A percentile compares a stretch with the other conserved stretches of the same genome.
phyloP scores from a whole-genome alignment of 1,140 invertebrate species.

The Parapsyche elsis region DNA sequence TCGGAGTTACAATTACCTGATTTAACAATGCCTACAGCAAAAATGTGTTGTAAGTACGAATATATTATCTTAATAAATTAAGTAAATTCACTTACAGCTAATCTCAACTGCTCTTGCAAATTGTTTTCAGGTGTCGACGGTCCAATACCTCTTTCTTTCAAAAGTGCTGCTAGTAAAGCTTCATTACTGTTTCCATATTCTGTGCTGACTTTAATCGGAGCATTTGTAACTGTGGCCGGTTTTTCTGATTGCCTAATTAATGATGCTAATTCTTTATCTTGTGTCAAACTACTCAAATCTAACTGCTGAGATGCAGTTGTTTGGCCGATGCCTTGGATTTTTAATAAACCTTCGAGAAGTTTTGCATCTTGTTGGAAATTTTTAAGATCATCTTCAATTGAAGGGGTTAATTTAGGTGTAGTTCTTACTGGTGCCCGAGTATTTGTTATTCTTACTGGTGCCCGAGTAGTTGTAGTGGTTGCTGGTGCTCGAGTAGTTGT shows the following conservation, averaged over 20 bases:
- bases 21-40: conserved; percentile 65
- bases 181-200: conserved; percentile 72
- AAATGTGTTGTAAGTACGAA: conserved; percentile 16
- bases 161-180: conserved; percentile 72
- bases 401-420: conserved; percentile 56
- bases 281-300: conserved; percentile 60
- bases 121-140: conserved; percentile 71
- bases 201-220: conserved; percentile 64
- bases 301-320: conserved; percentile 58
- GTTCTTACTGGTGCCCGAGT: neutral
- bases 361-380: conserved; percentile 64
- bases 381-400: conserved; percentile 63
- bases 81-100: conserved; percentile 67
- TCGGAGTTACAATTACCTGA: conserved; percentile 68
- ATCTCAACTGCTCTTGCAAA: conserved; percentile 69
- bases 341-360: conserved; percentile 65
- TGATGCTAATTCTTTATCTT: conserved; percentile 63
- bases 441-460: conserved; percentile 36
- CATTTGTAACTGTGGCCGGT: conserved; percentile 61
- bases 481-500: conserved; percentile 19
- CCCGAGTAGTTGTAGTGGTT: conserved; percentile 45
- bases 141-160: conserved; percentile 76
- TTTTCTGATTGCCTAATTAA: conserved; percentile 60
- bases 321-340: conserved; percentile 64
- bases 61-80: conserved; percentile 10